Conservation (phyloP, 2,797 vertebrate species). For the Notolabrus celidotus region DNA sequence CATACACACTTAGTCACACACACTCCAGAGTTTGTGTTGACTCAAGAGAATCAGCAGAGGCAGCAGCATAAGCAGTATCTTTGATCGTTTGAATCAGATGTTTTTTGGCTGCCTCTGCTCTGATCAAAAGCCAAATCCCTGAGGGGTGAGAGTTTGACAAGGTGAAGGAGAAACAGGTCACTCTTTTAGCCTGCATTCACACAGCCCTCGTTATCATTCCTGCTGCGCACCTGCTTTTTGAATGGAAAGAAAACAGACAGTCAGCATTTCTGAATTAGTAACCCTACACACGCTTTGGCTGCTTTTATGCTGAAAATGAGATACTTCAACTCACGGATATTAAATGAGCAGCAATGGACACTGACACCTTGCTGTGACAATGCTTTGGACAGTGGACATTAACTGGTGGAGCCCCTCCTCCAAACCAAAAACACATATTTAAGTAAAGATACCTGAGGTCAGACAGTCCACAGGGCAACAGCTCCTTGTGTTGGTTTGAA, state of each 20-base stretch:
- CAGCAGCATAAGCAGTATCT: conserved; percentile 23
- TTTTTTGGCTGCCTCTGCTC: conserved; percentile 45
- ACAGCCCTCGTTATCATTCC: conserved; percentile 18
- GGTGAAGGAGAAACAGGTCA: conserved; percentile 46
- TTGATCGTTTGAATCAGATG: conserved; percentile 42
- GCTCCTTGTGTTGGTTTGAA: too few relatives aligned
- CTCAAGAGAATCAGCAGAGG: conserved; percentile 35
- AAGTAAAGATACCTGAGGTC: too few relatives aligned
- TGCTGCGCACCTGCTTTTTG: conserved; percentile 30
- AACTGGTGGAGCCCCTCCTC: too few relatives aligned
- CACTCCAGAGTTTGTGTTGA: conserved; percentile 33
- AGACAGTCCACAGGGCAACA: too few relatives aligned
- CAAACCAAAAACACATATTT: too few relatives aligned
- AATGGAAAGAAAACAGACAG: conserved; percentile 20
- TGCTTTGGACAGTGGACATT: too few relatives aligned
- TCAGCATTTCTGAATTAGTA: conserved; percentile 36
- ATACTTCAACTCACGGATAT: neutral
- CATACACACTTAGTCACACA: conserved; percentile 4
- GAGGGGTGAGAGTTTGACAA: conserved; percentile 2
- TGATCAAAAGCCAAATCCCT: conserved; percentile 43
- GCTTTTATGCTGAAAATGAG: neutral
- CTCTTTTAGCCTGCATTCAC: conserved; percentile 20
- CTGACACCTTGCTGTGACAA: neutral
- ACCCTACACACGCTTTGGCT: conserved; percentile 5
- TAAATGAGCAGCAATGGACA: too few relatives aligned